Base-by-base conservation (phyloP, 2,888 invertebrate species). In the Piscicola geometra region DNA sequence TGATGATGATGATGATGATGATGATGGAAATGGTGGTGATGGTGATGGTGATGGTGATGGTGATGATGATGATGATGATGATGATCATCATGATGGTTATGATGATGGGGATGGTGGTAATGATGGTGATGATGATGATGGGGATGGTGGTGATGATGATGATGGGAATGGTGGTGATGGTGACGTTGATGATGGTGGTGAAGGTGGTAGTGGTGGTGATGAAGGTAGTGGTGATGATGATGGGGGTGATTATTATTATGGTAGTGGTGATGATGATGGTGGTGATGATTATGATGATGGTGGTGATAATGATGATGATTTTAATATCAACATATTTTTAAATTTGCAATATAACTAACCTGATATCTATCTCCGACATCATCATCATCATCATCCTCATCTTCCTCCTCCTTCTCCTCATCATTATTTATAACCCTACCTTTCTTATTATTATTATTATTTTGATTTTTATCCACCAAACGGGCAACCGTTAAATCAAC, bases 1-100 rank as follows among this genome's bases (percentile, higher is more conserved):
- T 28, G 69, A 69, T 69, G 35, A 69, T 69, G 35, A 69, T 69
- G 35, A 69, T 69, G 35, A 69, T 69, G 35, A 69, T 32, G 69
- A 32, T 69, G 35, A 69, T 69, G 35, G 30, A 28, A n/a, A 69
- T 69, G 35, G 30, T 69, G 35, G 30, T 32, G 69, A 32, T 69
- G 35, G 30, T 69, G 35, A 69, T 69, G 35, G 30, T 69, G 35
- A 69, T 69, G 35, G 30, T 32, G 69, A 32, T 69, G 35, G 30
- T 69, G 35, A 69, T 69, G 35, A 69, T 69, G 35, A 69, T 69
- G 35, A 68, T 32, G 68, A 64, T 64, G 64, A 71, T 52, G 56
- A n/a, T 30, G 30, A 71, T 71, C 15, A 30, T 52, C 30, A 71
- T 71, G 56, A 71, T 52, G 50, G 30, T 71, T n/a, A 71, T 41